Evolutionary conservation across 2,888 invertebrate genomes (phyloP).

Genomic region (Masnerella sp.): DNA sequence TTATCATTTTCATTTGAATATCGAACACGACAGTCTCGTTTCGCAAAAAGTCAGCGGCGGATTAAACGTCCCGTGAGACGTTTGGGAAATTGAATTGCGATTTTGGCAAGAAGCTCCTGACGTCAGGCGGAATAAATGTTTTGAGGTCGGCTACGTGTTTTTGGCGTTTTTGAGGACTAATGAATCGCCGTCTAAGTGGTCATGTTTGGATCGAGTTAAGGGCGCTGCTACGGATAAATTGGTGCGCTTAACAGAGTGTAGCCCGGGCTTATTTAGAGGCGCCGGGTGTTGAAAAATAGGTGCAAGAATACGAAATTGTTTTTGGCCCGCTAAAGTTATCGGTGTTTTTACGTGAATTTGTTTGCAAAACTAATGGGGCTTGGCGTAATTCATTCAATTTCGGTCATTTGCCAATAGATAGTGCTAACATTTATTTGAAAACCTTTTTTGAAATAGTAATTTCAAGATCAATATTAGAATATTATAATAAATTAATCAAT

Average conservation of each 20-base stretch:
- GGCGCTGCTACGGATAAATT: conserved; percentile 4
- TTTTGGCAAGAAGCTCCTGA: neutral
- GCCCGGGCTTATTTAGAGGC: neutral
- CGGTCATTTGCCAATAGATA: too few relatives aligned
- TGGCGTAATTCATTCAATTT: too few relatives aligned
- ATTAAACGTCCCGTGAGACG: neutral
- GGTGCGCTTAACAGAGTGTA: conserved; percentile 12
- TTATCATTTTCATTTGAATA: conserved; percentile 27
- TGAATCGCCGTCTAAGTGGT: conserved; percentile 9
- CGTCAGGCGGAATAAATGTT: conserved; percentile 4
- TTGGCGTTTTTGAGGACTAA: conserved; percentile 14
- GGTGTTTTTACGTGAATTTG: conserved; percentile 6
- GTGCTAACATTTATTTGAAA: too few relatives aligned
- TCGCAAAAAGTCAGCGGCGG: neutral
- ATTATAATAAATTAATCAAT: too few relatives aligned
- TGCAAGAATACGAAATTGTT: conserved; percentile 5
- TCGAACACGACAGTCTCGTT: neutral
- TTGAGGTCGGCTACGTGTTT: conserved; percentile 4
- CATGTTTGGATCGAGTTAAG: conserved; percentile 7
- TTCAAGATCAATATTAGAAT: too few relatives aligned
- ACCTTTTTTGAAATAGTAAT: too few relatives aligned
- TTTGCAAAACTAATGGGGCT: too few relatives aligned
- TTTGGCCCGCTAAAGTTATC: conserved; percentile 1
- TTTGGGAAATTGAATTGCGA: conserved; percentile 8
- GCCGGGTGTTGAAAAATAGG: conserved; percentile 8